Conservation (phyloP, 2,888 invertebrate species). For the Atherix ibis region DNA sequence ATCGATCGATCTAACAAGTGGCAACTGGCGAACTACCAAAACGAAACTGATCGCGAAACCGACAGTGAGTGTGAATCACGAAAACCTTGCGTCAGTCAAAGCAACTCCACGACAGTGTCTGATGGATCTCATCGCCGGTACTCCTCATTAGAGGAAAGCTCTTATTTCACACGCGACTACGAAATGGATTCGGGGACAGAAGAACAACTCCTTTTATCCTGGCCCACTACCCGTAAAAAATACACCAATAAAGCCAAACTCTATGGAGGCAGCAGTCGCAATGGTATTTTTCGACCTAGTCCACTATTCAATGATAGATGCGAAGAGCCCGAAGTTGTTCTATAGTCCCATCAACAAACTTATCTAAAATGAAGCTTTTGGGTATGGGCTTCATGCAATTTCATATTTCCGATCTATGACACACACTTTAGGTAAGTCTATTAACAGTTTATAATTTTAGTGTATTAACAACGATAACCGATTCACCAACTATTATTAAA, state of each 20-base stretch:
- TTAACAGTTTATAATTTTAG: too few species aligned
- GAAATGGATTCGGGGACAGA: constrained; percentile 23
- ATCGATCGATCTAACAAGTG: constrained; percentile 27
- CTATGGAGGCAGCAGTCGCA: constrained; percentile 6
- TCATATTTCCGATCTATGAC: too few species aligned
- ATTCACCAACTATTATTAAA: too few species aligned
- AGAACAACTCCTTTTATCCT: constrained; percentile 39
- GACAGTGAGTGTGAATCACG: constrained; percentile 14
- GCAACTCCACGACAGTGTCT: constrained; percentile 35
- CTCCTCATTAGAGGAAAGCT: constrained; percentile 26
- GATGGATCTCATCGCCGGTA: constrained; percentile 28
- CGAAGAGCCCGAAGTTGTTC: constrained; percentile 12
- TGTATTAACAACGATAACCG: too few species aligned
- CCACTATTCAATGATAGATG: constrained; percentile 12
- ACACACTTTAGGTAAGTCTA: too few species aligned
- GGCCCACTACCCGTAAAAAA: constrained; percentile 33
- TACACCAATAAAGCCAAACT: constrained; percentile 11
- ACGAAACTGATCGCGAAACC: constrained; percentile 8
- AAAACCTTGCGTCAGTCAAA: constrained; percentile 19
- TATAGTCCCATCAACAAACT: too few species aligned
- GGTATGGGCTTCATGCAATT: too few species aligned
- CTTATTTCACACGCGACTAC: constrained; percentile 22
- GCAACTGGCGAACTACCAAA: constrained; percentile 20
- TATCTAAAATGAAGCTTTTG: too few species aligned
- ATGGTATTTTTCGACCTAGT: constrained; percentile 9